Evolutionary conservation across 1,140 invertebrate genomes (phyloP), one percentile per base, ranked within the genome.

Genomic region (Drosophila lacteicornis): DNA sequence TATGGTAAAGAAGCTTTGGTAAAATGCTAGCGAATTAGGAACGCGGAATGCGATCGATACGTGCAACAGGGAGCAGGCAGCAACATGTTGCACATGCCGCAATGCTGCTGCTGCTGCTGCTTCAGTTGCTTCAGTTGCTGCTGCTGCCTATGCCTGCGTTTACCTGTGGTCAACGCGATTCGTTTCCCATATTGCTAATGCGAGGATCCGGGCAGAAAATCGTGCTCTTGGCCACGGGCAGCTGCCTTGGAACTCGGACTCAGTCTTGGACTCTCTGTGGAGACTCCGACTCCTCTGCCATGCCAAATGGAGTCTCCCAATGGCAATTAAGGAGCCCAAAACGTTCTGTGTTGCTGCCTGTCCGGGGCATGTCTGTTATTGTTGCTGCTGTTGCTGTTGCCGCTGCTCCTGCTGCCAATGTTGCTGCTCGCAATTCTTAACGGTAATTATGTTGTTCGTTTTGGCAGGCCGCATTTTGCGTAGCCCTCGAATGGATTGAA

Each of bases 181-280:
- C 88, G 88, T 85, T 91, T 90, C 83, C 88, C 88, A 91, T 91
- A 91, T 91, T 91, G 86, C 86, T 81, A 91, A 91, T 91, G 87
- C 60, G 60, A 60, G 53, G 58, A 56, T 56, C 38, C 42, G 49
- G 42, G 45, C 59, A 50, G 60, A 84, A 81, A 88, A 57, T 83
- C 82, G 86, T 82, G 82, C 70, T 71, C 55, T 61, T 56, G 70
- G 79, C 81, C 70, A 66, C 65, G 75, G 58, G 55, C 59, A 49
- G 49, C 45, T 66, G 56, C 22, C 38, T 43, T 46, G 50, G n/a
- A 56, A 56, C 58, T 68, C 27, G 27, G 27, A 30, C 27, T 30
- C 27, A 30, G 27, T 30, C 60, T 49, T 40, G 61, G 60, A 65
- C 51, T 55, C 55, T 40, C 55, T 40, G 53, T n/a, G 36, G 53